phyloP scores from a whole-genome alignment of 23 tunicate genomes.

The Styela clava region DNA sequence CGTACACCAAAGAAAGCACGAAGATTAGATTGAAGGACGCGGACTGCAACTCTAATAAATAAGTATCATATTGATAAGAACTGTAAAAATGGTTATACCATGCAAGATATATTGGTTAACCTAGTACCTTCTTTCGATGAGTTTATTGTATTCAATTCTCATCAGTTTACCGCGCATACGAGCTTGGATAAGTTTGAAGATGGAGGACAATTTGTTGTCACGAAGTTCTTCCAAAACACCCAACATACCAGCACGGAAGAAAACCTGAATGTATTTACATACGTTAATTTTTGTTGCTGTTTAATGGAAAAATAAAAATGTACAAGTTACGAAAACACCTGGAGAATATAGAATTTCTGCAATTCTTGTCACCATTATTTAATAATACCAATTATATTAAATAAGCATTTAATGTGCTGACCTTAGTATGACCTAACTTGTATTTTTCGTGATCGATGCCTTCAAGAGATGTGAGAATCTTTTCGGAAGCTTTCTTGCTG shows the following conservation, averaged over 20 bases:
- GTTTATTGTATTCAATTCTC: constrained; percentile 87
- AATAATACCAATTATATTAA: not conserved
- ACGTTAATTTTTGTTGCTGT: not conserved
- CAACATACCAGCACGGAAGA: constrained; percentile 98
- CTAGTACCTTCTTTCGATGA: constrained; percentile 72
- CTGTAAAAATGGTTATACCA: not conserved
- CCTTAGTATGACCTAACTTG: constrained; percentile 98
- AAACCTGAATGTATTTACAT: constrained; percentile 37
- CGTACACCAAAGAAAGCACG: constrained; percentile 87
- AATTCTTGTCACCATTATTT: not conserved
- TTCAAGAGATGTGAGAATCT: constrained; percentile 76
- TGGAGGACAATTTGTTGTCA: constrained; percentile 78
- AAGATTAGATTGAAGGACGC: constrained; percentile 81
- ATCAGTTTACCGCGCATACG: constrained; percentile 81
- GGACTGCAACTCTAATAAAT: constrained; percentile 71
- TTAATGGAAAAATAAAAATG: too few species aligned
- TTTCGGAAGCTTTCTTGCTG: constrained; percentile 98
- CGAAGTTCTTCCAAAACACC: constrained; percentile 94
- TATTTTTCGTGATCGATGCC: constrained; percentile 70
- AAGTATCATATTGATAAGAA: not conserved
- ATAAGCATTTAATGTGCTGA: not conserved
- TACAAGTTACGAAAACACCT: too few species aligned
- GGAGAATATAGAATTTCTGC: not conserved
- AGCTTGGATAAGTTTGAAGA: constrained; percentile 81
- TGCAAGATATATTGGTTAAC: not conserved